Evolutionary conservation across 2,113 vertebrate genomes (phyloP).

Genomic region (Otolemur garnettii): DNA sequence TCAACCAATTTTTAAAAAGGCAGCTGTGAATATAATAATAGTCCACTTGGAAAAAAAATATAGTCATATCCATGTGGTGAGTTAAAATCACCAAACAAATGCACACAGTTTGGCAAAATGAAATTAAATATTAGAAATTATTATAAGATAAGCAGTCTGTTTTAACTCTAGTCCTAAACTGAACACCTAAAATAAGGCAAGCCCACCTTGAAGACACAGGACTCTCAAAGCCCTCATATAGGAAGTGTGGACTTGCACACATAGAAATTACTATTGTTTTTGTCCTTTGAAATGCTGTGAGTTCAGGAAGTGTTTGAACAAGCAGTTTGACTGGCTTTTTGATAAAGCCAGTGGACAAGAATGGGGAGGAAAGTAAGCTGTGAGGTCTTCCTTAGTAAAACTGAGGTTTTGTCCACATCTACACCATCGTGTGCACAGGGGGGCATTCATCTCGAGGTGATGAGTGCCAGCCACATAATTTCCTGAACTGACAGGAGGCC

Average conservation of each 20-base stretch:
- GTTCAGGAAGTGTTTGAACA: not conserved
- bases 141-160: not conserved
- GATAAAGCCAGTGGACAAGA: not conserved
- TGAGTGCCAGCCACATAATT: rapidly evolving
- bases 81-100: conserved; percentile 26
- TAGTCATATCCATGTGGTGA: not conserved
- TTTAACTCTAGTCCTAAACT: not conserved
- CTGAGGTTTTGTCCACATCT: not conserved
- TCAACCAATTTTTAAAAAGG: not conserved
- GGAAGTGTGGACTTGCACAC: not conserved
- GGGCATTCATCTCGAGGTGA: rapidly evolving
- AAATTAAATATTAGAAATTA: not conserved
- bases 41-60: not conserved
- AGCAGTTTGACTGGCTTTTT: not conserved
- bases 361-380: not conserved
- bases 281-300: not conserved
- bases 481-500: not conserved
- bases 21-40: not conserved
- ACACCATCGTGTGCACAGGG: too few species aligned
- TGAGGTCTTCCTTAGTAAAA: not conserved
- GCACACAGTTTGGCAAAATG: not conserved
- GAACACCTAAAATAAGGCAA: not conserved
- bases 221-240: not conserved
- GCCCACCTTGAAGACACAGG: not conserved
- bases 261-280: not conserved